Evolutionary conservation across 2,113 vertebrate species (phyloP).

Genomic region (Lipophrys pholis): DNA sequence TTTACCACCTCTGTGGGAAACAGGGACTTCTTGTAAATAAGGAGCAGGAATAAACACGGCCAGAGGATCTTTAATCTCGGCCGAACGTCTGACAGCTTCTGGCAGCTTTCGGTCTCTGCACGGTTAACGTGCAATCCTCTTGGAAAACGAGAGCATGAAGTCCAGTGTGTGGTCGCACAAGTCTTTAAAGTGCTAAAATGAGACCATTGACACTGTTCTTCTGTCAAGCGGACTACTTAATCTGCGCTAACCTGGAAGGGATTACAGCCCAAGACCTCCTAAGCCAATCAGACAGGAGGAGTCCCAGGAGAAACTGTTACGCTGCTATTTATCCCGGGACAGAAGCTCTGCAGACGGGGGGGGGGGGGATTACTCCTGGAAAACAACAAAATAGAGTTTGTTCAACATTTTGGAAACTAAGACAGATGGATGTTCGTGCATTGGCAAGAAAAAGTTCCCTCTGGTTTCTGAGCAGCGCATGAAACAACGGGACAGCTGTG

Average conservation of each 20-base stretch:
- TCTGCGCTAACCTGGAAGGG: slow-evolving; percentile 31
- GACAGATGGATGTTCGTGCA: too few species aligned
- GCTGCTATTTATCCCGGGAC: neutral
- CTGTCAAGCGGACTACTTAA: slow-evolving; percentile 56
- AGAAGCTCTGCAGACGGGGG: neutral
- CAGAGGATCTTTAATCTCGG: slow-evolving; percentile 53
- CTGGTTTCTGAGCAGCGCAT: too few species aligned
- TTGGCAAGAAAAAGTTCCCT: too few species aligned
- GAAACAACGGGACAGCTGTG: too few species aligned
- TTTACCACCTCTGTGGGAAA: slow-evolving; percentile 46
- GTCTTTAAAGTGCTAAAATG: slow-evolving; percentile 63
- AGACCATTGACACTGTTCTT: slow-evolving; percentile 60
- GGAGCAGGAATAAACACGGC: slow-evolving; percentile 23
- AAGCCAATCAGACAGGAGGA: slow-evolving; percentile 40
- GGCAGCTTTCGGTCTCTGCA: slow-evolving; percentile 28
- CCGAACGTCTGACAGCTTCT: slow-evolving; percentile 36
- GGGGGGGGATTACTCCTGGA: neutral
- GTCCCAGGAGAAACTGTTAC: neutral
- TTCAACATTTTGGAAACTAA: neutral
- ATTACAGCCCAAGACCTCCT: slow-evolving; percentile 43
- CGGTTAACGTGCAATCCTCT: slow-evolving; percentile 11
- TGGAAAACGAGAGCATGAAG: slow-evolving; percentile 28
- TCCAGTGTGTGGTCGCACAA: slow-evolving; percentile 46
- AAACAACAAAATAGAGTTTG: neutral
- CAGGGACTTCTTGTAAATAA: slow-evolving; percentile 50